Percentiles rank a stretch among this genome's conserved stretches.
Conservation (phyloP, 2,797 vertebrate genomes). For the Lutjanus campechanus region DNA sequence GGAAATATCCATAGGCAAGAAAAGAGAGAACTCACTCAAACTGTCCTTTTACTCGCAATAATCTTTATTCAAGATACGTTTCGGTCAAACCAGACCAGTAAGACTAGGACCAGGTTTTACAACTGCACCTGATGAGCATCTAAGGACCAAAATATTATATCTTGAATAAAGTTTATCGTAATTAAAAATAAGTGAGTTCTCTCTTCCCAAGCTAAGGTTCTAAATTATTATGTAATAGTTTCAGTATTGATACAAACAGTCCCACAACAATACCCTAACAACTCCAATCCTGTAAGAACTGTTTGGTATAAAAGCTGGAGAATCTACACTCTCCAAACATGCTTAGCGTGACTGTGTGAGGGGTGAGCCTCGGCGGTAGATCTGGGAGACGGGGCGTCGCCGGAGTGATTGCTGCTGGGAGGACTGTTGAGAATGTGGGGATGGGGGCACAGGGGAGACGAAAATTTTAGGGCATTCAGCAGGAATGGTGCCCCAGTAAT, state of each 20-base stretch:
- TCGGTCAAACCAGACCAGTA: too few species aligned
- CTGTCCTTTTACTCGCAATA: too few species aligned
- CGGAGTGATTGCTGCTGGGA: slow-evolving; percentile 48
- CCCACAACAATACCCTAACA: not conserved
- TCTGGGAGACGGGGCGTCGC: slow-evolving; percentile 23
- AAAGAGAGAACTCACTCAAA: too few species aligned
- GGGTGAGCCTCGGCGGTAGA: slow-evolving; percentile 7
- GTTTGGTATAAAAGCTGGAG: not conserved
- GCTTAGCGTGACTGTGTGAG: slow-evolving; percentile 13
- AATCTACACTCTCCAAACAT: slow-evolving; percentile 11
- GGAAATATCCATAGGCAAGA: too few species aligned
- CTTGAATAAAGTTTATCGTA: too few species aligned
- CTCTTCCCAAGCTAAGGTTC: too few species aligned
- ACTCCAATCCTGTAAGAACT: not conserved
- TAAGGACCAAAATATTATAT: too few species aligned
- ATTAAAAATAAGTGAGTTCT: too few species aligned
- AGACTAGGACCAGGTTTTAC: too few species aligned
- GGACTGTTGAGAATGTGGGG: slow-evolving; percentile 36
- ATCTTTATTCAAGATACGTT: too few species aligned
- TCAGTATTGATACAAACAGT: not conserved
- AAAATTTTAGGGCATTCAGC: slow-evolving; percentile 77
- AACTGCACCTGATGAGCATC: too few species aligned
- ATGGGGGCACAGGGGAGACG: slow-evolving; percentile 44
- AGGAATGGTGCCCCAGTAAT: slow-evolving; percentile 79
- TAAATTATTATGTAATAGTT: not conserved